Conservation (phyloP, 2,113 vertebrate genomes). For the Prionailurus bengalensis region DNA sequence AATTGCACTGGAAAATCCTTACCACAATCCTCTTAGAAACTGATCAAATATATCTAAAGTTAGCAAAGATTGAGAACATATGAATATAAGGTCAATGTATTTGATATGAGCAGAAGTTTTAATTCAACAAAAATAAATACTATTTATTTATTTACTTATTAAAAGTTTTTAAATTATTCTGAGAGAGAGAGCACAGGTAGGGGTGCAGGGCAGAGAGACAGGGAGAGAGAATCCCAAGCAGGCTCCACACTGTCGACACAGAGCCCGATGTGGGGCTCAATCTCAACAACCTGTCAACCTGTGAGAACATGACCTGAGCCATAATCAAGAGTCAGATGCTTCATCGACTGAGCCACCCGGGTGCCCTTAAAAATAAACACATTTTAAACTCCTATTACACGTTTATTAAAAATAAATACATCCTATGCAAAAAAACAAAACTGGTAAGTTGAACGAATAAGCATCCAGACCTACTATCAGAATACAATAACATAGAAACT, state of each 20-base stretch:
- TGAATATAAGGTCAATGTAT: background rate
- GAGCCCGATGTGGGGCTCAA: too few relatives aligned
- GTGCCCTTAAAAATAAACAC: background rate
- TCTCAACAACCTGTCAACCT: too few relatives aligned
- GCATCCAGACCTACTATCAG: background rate
- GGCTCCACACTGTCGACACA: too few relatives aligned
- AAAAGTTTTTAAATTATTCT: too few relatives aligned
- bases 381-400: background rate
- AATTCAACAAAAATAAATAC: background rate
- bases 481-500: background rate
- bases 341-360: too few relatives aligned
- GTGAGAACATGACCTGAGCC: too few relatives aligned
- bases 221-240: too few relatives aligned
- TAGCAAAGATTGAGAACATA: background rate
- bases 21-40: background rate
- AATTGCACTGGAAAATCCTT: background rate
- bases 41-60: background rate
- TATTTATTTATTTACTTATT: too few relatives aligned
- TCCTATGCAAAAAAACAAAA: background rate
- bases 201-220: too few relatives aligned
- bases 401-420: background rate
- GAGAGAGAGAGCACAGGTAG: too few relatives aligned
- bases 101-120: background rate
- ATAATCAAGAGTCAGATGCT: too few relatives aligned
- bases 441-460: background rate